Evolutionary conservation across 2,888 invertebrate genomes (phyloP), one percentile per base, ranked within the genome.

Genomic region (Temnothorax rugatulus): DNA sequence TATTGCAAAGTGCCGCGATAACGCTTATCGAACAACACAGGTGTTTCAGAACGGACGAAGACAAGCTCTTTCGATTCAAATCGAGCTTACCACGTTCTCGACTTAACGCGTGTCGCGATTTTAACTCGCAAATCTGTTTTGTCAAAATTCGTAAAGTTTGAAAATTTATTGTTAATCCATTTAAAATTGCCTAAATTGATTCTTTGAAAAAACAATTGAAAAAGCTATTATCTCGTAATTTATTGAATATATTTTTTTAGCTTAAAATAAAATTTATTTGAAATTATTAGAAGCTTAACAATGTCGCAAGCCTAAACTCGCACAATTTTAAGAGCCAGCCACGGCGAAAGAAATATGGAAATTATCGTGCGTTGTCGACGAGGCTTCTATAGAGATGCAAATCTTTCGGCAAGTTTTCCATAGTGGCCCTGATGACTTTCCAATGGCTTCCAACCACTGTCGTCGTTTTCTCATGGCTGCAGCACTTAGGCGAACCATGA

Each of bases 301-400:
- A 66, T 66, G 66, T 13, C 29, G 18, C 66, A 8, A 66, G 25
- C n/a, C 44, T 47, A 68, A 68, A 68, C 21, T 38, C 47, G 25
- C 25, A 18, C 44, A 18, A 41, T 73, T 41, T 57, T 13, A 9
- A 59, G 25, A 41, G 18, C 1, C 59, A 25, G 9, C n/a, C 29
- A 9, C 15, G 21, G 15, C 47, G 29, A 75, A 75, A 75, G 29
- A 64, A 75, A 47, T n/a, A 64, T 47, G 64, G 47, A 38, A 64
- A 75, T n/a, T 41, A 25, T 34, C 34, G 21, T 34, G 7, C 18
- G 34, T 34, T 34, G 25, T 8, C 34, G 38, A 64, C 38, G 38
- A 66, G 25, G 25, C 50, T 52, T 52, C 76, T 66, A 76, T 76
- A 76, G 76, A 76, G 76, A 76, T 76, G 76, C 66, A 76, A 76